These are phyloP conservation scores for Platysternon megacephalum DNA, from an alignment of 2,113 vertebrate genomes.

Conservation along the genomic window DNA sequence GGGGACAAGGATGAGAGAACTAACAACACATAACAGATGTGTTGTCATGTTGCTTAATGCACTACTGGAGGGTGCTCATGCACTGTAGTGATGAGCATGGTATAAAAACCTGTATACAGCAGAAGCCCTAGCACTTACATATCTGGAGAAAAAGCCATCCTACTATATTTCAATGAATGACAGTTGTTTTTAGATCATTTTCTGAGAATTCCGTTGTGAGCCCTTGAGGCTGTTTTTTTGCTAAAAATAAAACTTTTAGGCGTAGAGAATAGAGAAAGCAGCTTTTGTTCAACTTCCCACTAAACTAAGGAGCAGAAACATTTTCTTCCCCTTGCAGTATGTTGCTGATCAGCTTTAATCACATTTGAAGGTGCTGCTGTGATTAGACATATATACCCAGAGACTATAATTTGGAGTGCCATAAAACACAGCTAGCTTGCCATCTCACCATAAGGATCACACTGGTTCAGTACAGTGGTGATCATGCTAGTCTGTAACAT, in stretches of 20 bases:
- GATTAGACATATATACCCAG: not conserved
- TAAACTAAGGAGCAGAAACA: conserved; percentile 6
- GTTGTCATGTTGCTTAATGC: not conserved
- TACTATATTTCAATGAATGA: not conserved
- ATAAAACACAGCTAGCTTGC: conserved; percentile 22
- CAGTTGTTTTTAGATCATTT: not conserved
- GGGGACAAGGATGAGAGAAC: not conserved
- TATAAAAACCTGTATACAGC: not conserved
- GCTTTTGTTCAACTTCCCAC: conserved; percentile 31
- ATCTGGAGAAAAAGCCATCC: not conserved
- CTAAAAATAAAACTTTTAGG: not conserved
- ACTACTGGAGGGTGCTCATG: not conserved
- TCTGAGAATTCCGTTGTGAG: not conserved
- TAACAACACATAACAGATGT: not conserved
- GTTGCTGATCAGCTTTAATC: conserved; percentile 31
- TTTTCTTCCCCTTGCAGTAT: conserved; percentile 32
- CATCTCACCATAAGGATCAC: not conserved
- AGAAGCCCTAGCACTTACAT: not conserved
- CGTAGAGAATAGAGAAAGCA: not conserved
- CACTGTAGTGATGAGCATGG: not conserved
- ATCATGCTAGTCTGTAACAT: not conserved
- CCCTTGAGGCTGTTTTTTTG: not conserved
- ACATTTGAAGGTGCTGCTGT: conserved; percentile 17
- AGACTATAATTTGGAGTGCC: not conserved
- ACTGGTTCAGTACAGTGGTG: accelerated